phyloP scores from a whole-genome alignment of 2,888 invertebrate species.

The Erebia epiphron region DNA sequence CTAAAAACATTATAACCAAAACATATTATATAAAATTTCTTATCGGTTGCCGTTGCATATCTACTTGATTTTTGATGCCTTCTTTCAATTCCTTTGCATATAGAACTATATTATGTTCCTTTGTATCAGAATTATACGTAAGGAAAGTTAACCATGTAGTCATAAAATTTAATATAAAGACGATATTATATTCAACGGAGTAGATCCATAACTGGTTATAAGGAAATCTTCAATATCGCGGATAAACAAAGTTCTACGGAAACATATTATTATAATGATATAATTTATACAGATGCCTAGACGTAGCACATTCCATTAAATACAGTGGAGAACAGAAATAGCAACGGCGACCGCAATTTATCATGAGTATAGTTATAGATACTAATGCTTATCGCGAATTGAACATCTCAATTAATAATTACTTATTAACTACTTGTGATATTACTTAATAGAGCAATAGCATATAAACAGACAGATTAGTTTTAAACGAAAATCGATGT shows the following conservation, averaged over 20 bases:
- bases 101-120: not conserved
- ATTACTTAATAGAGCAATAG: no score
- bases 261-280: not conserved
- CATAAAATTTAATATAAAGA: not conserved
- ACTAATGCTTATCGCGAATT: constrained; percentile 52
- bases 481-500: not conserved
- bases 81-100: not conserved
- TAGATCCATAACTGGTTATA: not conserved
- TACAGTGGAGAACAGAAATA: constrained; percentile 36
- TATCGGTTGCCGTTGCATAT: no score
- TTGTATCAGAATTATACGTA: not conserved
- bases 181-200: not conserved
- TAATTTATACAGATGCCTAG: constrained; percentile 3
- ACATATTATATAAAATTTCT: not conserved
- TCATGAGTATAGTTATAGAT: constrained; percentile 50
- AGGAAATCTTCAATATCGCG: not conserved
- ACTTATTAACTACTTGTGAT: constrained; percentile 41
- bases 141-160: not conserved
- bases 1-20: no score
- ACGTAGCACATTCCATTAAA: constrained; percentile 26
- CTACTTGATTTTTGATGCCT: no score
- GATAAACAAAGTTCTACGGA: not conserved
- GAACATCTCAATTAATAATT: constrained; percentile 39
- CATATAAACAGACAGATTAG: no score
- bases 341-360: constrained; percentile 40